Percentiles rank a stretch among this genome's conserved stretches.
Evolutionary conservation across 2,113 vertebrate genomes (phyloP).

Genomic region (Sphaerodactylus townsendi): DNA sequence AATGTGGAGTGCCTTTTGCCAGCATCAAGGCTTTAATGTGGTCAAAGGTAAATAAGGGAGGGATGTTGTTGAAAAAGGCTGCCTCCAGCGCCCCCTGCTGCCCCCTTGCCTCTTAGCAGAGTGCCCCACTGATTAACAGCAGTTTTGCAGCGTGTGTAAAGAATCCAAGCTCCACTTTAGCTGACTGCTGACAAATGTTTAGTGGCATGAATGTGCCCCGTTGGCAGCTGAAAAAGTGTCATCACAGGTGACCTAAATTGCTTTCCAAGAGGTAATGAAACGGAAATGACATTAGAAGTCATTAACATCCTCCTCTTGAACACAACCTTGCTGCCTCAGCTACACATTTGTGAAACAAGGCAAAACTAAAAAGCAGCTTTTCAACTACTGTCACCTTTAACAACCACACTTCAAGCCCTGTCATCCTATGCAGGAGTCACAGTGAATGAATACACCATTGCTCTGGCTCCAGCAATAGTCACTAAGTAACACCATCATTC

Average conservation of each 20-base stretch:
- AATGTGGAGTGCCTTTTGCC: too few species aligned
- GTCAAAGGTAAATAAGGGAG: too few species aligned
- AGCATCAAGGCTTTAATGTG: too few species aligned
- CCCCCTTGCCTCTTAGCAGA: too few species aligned
- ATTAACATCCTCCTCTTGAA: constrained; percentile 42
- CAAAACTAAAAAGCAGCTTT: constrained; percentile 37
- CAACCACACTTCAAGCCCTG: constrained; percentile 14
- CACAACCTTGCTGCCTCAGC: constrained; percentile 6
- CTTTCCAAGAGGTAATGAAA: constrained; percentile 49
- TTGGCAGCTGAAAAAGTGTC: constrained; percentile 19
- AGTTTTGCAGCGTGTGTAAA: neutral
- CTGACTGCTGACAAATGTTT: neutral
- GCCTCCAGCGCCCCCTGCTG: too few species aligned
- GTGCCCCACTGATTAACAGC: neutral
- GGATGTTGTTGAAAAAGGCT: too few species aligned
- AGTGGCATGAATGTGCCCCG: neutral
- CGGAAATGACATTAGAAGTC: constrained; percentile 46
- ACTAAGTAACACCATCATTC: constrained; percentile 53
- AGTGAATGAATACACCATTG: constrained; percentile 54
- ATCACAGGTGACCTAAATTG: constrained; percentile 33
- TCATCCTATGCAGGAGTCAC: constrained; percentile 28
- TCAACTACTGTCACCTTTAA: constrained; percentile 55
- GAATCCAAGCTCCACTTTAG: neutral
- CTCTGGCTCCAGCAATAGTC: constrained; percentile 16
- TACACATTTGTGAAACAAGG: neutral